A percentile compares a stretch with the other conserved stretches of the same genome.
These are phyloP conservation scores for Poecilia velifera DNA, from an alignment of 2,797 vertebrate species.

Conservation along the genomic window DNA sequence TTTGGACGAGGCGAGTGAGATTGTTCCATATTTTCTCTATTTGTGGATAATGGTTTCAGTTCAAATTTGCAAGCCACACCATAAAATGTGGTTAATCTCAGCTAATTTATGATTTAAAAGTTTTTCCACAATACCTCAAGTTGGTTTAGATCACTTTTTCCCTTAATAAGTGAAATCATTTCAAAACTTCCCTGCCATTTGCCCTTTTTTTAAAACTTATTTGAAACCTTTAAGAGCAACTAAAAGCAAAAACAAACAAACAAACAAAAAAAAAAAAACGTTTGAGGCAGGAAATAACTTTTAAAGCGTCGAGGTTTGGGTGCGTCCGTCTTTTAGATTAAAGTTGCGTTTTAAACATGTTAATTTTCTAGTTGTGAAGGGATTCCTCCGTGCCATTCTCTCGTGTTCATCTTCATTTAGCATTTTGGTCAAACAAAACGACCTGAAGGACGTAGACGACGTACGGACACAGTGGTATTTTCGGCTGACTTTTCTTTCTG, in stretches of 20 bases:
- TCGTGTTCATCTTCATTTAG: neutral
- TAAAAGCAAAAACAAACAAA: neutral
- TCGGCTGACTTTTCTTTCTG: slow-evolving; percentile 62
- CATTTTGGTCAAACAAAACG: slow-evolving; percentile 14
- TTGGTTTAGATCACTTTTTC: neutral
- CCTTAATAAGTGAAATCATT: neutral
- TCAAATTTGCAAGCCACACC: neutral
- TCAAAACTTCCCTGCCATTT: neutral
- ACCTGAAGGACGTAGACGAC: slow-evolving; percentile 35
- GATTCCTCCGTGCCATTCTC: neutral
- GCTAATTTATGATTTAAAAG: neutral
- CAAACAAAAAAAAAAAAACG: neutral
- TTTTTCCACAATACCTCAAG: neutral
- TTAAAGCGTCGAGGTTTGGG: neutral
- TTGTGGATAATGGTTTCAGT: neutral
- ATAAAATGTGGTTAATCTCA: neutral
- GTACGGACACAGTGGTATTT: slow-evolving; percentile 40
- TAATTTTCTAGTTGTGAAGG: neutral
- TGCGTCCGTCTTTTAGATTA: neutral
- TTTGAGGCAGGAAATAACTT: neutral
- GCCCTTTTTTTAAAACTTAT: neutral
- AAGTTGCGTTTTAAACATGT: neutral
- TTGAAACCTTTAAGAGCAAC: neutral
- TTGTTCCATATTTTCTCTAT: neutral
- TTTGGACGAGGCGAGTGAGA: neutral